Percentiles rank a stretch among this genome's conserved stretches.
Conservation (phyloP, 2,888 invertebrate genomes). For the Mechanitis mazaeus region DNA sequence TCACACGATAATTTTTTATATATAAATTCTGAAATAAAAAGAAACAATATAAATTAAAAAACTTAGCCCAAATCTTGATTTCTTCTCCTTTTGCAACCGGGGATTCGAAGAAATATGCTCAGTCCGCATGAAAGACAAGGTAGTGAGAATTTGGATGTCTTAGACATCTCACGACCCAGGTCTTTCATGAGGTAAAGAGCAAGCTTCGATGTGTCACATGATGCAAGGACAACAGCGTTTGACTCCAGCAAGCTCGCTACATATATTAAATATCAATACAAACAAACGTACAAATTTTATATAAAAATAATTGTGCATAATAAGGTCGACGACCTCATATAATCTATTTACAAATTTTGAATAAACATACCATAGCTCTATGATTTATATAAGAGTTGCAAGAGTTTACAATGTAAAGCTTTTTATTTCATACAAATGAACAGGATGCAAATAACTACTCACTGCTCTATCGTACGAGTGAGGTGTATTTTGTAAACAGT, state of each 20-base stretch:
- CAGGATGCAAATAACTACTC: not conserved
- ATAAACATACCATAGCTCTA: not conserved
- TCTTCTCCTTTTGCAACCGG: constrained; percentile 4
- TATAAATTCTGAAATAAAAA: constrained; percentile 1
- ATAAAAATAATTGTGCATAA: not conserved
- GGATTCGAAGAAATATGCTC: constrained; percentile 44
- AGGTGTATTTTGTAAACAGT: not conserved
- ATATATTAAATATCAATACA: constrained; percentile 7
- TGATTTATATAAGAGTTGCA: not conserved
- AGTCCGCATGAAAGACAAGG: constrained; percentile 97
- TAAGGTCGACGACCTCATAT: not conserved
- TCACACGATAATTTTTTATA: constrained; percentile 3
- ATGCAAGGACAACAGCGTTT: constrained; percentile 8
- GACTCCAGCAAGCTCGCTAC: not conserved
- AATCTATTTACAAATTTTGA: constrained; percentile 2
- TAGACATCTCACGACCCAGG: constrained; percentile 98
- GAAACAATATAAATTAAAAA: not conserved
- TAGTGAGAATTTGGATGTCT: constrained; percentile 87
- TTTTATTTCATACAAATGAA: not conserved
- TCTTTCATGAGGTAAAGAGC: constrained; percentile 89
- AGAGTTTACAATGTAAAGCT: not conserved
- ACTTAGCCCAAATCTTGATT: constrained; percentile 3
- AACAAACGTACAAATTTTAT: not conserved
- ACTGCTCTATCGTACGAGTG: not conserved
- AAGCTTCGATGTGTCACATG: constrained; percentile 18